Percentiles rank a stretch among this genome's conserved stretches.
Conservation (phyloP, 1,140 invertebrate genomes). For the Lucilia cuprina region DNA sequence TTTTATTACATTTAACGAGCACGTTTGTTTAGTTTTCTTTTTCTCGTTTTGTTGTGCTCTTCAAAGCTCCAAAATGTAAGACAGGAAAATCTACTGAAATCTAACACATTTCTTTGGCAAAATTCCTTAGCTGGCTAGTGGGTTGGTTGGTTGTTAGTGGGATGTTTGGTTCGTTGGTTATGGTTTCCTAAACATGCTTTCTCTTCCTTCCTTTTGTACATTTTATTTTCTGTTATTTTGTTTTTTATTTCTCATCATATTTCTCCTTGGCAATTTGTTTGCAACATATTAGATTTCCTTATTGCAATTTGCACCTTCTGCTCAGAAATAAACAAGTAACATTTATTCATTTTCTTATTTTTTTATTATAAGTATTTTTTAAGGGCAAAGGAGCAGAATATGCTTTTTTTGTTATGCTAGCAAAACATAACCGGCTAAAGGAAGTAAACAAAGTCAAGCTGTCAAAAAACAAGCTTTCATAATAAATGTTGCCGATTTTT, state of each 20-base stretch:
- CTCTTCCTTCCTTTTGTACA: not conserved
- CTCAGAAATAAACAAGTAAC: not conserved
- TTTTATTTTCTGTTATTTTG: not conserved
- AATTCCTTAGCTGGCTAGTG: too few relatives aligned
- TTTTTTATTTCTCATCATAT: constrained; percentile 7
- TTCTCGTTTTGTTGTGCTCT: not conserved
- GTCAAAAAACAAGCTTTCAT: not conserved
- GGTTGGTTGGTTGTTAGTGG: not conserved
- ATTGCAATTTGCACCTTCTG: constrained; percentile 14
- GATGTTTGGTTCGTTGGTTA: not conserved
- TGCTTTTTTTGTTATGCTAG: not conserved
- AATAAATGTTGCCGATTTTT: constrained; percentile 3
- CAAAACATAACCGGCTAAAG: not conserved
- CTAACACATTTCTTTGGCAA: not conserved
- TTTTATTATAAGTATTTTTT: not conserved
- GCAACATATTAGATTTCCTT: constrained; percentile 18
- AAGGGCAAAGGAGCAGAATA: not conserved
- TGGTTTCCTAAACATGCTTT: not conserved
- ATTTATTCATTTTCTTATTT: not conserved
- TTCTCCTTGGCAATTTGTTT: constrained; percentile 5
- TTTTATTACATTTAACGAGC: not conserved
- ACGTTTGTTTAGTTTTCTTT: not conserved
- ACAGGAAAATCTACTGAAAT: not conserved
- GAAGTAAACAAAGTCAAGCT: not conserved
- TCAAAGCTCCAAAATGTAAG: not conserved